Evolutionary conservation across 2,888 invertebrate genomes (phyloP).

Genomic region (Ligdia adustata): DNA sequence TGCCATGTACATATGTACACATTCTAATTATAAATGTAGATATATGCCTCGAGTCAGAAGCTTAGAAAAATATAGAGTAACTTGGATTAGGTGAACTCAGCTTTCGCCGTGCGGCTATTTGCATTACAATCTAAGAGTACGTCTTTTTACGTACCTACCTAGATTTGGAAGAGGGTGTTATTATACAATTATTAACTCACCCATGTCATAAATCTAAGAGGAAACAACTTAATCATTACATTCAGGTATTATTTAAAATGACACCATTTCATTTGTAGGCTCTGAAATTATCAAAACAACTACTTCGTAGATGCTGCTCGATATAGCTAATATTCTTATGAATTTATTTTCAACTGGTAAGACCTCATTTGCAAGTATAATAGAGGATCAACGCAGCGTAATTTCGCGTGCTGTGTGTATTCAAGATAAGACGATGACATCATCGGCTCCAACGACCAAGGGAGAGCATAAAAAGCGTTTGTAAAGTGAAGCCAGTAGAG

Average conservation of each 20-base stretch:
- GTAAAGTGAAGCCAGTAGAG: constrained; percentile 37
- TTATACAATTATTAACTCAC: constrained; percentile 50
- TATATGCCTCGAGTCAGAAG: too few species aligned
- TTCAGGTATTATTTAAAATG: constrained; percentile 10
- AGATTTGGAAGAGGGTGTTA: constrained; percentile 38
- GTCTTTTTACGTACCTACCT: constrained; percentile 6
- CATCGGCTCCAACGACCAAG: constrained; percentile 62
- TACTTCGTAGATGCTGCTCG: background rate
- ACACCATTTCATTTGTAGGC: background rate
- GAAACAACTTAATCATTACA: constrained; percentile 16
- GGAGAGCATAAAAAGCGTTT: constrained; percentile 57
- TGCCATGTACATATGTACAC: too few species aligned
- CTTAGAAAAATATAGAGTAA: constrained; percentile 4
- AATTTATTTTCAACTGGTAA: constrained; percentile 19
- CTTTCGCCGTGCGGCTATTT: constrained; percentile 19
- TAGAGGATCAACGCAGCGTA: constrained; percentile 45
- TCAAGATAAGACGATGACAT: constrained; percentile 66
- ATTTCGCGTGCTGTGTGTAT: constrained; percentile 41
- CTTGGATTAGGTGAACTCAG: constrained; percentile 11
- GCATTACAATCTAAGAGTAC: constrained; percentile 9
- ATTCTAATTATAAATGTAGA: too few species aligned
- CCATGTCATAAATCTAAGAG: constrained; percentile 24
- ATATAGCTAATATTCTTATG: constrained; percentile 10
- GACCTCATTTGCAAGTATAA: constrained; percentile 42
- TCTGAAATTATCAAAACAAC: background rate